A percentile compares a stretch with the other conserved stretches of the same genome.
Evolutionary conservation across 2,113 vertebrate genomes (phyloP).

Genomic region (Oreochromis aureus): DNA sequence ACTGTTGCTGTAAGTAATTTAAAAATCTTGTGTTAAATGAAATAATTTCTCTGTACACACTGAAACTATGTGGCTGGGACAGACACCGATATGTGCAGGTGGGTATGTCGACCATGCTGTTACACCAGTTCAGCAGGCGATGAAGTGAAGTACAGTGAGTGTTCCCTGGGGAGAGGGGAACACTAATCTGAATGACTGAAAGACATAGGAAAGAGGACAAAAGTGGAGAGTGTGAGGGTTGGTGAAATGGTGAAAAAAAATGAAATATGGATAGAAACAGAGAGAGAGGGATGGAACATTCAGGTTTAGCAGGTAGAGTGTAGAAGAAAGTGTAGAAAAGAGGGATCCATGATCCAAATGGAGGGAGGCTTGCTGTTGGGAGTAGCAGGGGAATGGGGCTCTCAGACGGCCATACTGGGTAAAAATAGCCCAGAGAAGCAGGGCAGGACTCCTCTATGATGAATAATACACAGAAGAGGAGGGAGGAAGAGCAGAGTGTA

Average conservation of each 20-base stretch:
- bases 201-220: constrained; percentile 15
- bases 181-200: constrained; percentile 60
- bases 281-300: not conserved
- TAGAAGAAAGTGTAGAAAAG: constrained; percentile 4
- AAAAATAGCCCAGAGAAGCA: constrained; percentile 68
- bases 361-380: constrained; percentile 45
- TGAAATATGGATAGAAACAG: constrained; percentile 12
- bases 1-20: not conserved
- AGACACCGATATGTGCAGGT: not conserved
- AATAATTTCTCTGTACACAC: not conserved
- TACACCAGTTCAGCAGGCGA: constrained; percentile 17
- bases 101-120: not conserved
- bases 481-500: not conserved
- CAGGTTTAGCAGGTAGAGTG: constrained; percentile 12
- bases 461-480: constrained; percentile 65
- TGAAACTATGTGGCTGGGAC: not conserved
- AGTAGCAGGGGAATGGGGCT: constrained; percentile 64
- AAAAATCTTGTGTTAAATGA: not conserved
- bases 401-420: constrained; percentile 61
- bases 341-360: constrained; percentile 59
- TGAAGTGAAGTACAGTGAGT: constrained; percentile 26
- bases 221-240: not conserved
- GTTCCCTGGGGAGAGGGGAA: constrained; percentile 20
- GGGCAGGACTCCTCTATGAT: constrained; percentile 65
- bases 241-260: constrained; percentile 12